Evolutionary conservation across 2,113 vertebrate genomes (phyloP).

Genomic region (Cebidichthys violaceus): DNA sequence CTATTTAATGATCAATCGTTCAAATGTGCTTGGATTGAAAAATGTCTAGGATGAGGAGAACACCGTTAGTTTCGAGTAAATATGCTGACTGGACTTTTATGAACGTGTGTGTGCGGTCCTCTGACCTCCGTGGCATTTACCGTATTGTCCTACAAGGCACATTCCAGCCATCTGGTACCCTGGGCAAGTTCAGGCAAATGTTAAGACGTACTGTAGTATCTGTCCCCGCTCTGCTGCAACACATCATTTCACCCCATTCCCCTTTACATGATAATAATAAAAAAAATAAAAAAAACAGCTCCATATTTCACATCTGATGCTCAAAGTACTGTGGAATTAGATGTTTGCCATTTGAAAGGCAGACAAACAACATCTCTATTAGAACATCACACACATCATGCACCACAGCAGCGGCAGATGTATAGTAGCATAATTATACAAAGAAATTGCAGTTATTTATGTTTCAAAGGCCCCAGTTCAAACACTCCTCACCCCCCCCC

Average conservation of each 20-base stretch:
- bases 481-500: constrained; percentile 30
- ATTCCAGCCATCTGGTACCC: constrained; percentile 53
- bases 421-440: constrained; percentile 28
- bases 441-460: constrained; percentile 56
- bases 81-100: constrained; percentile 65
- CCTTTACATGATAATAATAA: not conserved
- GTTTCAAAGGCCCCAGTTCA: constrained; percentile 59
- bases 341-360: constrained; percentile 26
- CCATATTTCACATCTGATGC: constrained; percentile 13
- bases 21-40: constrained; percentile 28
- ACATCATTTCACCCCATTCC: not conserved
- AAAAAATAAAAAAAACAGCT: not conserved
- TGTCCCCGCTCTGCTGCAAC: constrained; percentile 1
- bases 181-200: constrained; percentile 62
- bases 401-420: constrained; percentile 21
- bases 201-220: constrained; percentile 57
- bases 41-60: not conserved
- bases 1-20: not conserved
- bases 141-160: constrained; percentile 56
- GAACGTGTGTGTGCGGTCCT: constrained; percentile 17
- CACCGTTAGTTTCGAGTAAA: constrained; percentile 21
- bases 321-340: constrained; percentile 13
- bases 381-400: constrained; percentile 19
- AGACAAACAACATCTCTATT: constrained; percentile 6
- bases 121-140: constrained; percentile 68